A percentile compares a stretch with the other conserved stretches of the same genome.
These are phyloP conservation scores for Neodontobutis hainanensis DNA, from an alignment of 2,113 vertebrate genomes.

Conservation along the genomic window DNA sequence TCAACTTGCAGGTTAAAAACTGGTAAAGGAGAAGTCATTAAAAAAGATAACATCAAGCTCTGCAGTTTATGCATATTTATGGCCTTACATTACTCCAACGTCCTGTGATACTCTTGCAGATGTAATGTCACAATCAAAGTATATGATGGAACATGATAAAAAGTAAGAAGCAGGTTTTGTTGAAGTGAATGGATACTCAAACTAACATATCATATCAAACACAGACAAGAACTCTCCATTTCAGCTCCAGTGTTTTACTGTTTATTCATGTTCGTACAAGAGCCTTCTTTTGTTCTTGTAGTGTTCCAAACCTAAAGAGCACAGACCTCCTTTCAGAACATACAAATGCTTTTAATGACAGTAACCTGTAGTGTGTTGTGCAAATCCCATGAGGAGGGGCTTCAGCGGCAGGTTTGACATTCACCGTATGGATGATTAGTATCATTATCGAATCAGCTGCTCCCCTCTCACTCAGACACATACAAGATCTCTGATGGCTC, in stretches of 20 bases:
- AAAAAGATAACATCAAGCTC: neutral
- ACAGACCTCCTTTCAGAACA: conserved; percentile 33
- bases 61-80: neutral
- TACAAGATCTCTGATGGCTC: conserved; percentile 30
- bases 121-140: too few species aligned
- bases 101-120: neutral
- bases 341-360: conserved; percentile 53
- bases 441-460: conserved; percentile 66
- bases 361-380: conserved; percentile 39
- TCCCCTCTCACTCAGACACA: conserved; percentile 30
- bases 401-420: conserved; percentile 56
- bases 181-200: neutral
- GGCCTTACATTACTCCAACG: neutral
- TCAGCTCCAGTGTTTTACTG: neutral
- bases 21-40: neutral
- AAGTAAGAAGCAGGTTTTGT: too few species aligned
- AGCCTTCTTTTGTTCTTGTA: conserved; percentile 15
- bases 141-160: neutral
- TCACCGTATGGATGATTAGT: conserved; percentile 64
- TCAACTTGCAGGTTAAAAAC: too few species aligned
- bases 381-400: conserved; percentile 36
- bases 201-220: neutral
- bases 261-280: conserved; percentile 6
- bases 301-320: neutral
- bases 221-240: neutral